Conservation (phyloP, 2,113 vertebrate species). For the Axis porcinus region DNA sequence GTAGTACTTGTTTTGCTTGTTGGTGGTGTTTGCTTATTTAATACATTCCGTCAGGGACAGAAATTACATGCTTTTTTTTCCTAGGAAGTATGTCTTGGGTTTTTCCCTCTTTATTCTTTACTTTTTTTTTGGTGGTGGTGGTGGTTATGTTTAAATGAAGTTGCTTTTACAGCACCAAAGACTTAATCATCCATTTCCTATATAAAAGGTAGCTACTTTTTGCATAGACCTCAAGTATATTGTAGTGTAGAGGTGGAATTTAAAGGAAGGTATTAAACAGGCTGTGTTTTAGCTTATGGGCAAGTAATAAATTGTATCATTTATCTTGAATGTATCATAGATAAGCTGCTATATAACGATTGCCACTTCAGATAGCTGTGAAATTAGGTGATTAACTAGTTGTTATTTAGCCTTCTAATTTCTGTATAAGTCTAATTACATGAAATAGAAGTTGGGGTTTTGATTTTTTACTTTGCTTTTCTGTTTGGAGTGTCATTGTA, state of each 20-base stretch:
- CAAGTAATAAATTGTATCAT: constrained; percentile 99
- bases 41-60: constrained; percentile 99
- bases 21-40: constrained; percentile 98
- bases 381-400: constrained; percentile 99
- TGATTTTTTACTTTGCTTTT: constrained; percentile 89
- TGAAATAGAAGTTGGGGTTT: constrained; percentile 95
- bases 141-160: constrained; percentile 90
- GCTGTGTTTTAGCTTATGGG: constrained; percentile 97
- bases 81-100: constrained; percentile 84
- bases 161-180: constrained; percentile 99
- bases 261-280: constrained; percentile 91
- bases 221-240: constrained; percentile 97
- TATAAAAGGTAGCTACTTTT: constrained; percentile 98
- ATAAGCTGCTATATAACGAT: constrained; percentile 99
- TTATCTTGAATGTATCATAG: constrained; percentile 99
- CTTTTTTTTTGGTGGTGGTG: constrained; percentile 8
- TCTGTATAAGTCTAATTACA: constrained; percentile 97
- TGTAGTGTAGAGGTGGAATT: constrained; percentile 93
- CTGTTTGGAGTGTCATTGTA: constrained; percentile 99
- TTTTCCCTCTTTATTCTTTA: constrained; percentile 64
- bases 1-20: constrained; percentile 93
- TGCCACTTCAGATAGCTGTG: constrained; percentile 99
- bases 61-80: constrained; percentile 86
- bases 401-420: constrained; percentile 95
- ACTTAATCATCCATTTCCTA: constrained; percentile 98